phyloP scores from a whole-genome alignment of 2,797 vertebrate genomes.

The Fratercula arctica region DNA sequence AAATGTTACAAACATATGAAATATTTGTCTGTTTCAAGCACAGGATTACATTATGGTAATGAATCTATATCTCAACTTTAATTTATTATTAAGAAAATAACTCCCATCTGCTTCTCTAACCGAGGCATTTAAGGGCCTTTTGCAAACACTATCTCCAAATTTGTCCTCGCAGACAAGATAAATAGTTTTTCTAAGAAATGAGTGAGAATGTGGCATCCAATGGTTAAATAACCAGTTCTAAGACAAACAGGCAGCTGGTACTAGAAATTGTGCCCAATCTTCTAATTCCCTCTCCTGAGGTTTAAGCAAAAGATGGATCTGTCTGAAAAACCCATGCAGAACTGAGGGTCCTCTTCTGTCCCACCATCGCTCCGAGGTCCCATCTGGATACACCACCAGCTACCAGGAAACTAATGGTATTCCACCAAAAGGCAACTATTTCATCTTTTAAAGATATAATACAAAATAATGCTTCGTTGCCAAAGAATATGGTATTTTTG shows the following conservation, averaged over 20 bases:
- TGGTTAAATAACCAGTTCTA: background rate
- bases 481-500: background rate
- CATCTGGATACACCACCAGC: background rate
- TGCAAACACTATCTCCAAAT: background rate
- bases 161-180: background rate
- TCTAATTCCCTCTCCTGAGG: background rate
- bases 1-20: background rate
- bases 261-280: accelerated
- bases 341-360: background rate
- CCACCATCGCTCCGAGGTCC: background rate
- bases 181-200: background rate
- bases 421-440: background rate
- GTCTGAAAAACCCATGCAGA: background rate
- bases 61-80: background rate
- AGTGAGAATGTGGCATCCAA: background rate
- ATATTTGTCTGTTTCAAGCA: background rate
- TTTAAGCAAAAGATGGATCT: background rate
- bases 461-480: background rate
- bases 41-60: background rate
- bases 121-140: background rate
- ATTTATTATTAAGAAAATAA: background rate
- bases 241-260: background rate
- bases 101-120: background rate
- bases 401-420: background rate
- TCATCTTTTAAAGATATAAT: background rate